Percentiles rank a stretch among this genome's conserved stretches.
These are phyloP conservation scores for Catharus ustulatus DNA, from an alignment of 2,797 vertebrate species.

Conservation along the genomic window DNA sequence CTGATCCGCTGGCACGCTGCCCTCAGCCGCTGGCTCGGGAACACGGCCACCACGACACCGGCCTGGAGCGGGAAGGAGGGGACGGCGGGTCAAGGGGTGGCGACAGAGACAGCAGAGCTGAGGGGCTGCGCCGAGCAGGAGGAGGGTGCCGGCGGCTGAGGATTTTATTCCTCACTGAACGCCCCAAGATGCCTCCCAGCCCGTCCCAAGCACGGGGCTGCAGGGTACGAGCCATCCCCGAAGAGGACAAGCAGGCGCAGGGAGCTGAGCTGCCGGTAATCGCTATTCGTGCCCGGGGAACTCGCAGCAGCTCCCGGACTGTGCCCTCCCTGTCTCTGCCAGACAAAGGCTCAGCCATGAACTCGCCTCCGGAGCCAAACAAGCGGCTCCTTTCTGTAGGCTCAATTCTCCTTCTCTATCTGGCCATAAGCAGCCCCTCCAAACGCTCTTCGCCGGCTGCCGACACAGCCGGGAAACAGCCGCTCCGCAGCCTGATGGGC, in stretches of 20 bases:
- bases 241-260: not conserved
- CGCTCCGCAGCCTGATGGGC: not conserved
- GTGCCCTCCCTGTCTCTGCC: not conserved
- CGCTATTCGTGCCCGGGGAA: fast-evolving
- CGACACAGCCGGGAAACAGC: not conserved
- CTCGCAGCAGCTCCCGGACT: not conserved
- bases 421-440: not conserved
- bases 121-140: not conserved
- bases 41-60: not conserved
- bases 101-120: fast-evolving
- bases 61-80: constrained; percentile 46
- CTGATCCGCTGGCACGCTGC: constrained; percentile 26
- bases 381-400: not conserved
- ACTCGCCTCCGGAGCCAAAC: not conserved
- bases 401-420: not conserved
- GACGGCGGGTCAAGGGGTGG: not conserved
- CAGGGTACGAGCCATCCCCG: not conserved
- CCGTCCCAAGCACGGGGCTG: fast-evolving
- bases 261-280: not conserved
- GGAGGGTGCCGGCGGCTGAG: not conserved
- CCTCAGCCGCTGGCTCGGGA: not conserved
- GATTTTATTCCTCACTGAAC: not conserved
- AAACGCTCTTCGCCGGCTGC: not conserved
- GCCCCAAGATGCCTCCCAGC: not conserved
- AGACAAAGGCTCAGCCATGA: constrained; percentile 1